Base-by-base conservation (phyloP, 2,113 vertebrate genomes). In the Chascanopsetta lugubris region DNA sequence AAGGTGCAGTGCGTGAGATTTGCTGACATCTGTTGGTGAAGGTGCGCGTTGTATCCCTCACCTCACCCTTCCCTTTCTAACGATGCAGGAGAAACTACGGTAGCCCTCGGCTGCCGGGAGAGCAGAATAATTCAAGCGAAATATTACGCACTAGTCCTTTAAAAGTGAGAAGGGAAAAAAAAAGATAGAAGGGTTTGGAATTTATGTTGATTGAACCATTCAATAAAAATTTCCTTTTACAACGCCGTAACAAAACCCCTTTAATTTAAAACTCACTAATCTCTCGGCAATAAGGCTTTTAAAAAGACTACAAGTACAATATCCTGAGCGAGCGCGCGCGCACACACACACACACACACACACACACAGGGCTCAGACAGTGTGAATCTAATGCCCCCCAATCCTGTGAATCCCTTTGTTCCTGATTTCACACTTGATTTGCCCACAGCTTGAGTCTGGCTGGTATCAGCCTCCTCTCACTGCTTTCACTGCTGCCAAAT, bases 401-500 rank as follows among this genome's bases (percentile, higher is more conserved):
- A 90, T 89, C 88, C 84, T 38, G 79, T 87, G 85, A 89, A 90
- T 91, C 87, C 88, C 88, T 90, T 91, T 91, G 90, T 91, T 91
- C 83, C 87, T 70, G 87, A 89, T 91, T 90, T 90, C 87, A 90
- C 63, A 85, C 84, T 84, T 88, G 88, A 89, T 90, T 89, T 90
- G 84, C 69, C 83, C 88, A 88, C 89, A 88, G 89, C 88, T 86
- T 88, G 84, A 89, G 81, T 80, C 83, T 85, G 83, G 83, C 84
- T 89, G 77, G 61, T 80, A 79, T 75, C 79, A 62, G 64, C 54
- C 74, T 86, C 75, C 61, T 74, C 75, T 84, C 83, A 49, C 75
- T 74, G 80, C 88, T 87, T 89, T 86, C 80, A 72, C 84, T 83
- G 55, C 75, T 88, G 82, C 86, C 88, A 90, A 91, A 89, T 87